Base-by-base conservation (phyloP, 2,797 vertebrate genomes). In the Sternotherus odoratus region DNA sequence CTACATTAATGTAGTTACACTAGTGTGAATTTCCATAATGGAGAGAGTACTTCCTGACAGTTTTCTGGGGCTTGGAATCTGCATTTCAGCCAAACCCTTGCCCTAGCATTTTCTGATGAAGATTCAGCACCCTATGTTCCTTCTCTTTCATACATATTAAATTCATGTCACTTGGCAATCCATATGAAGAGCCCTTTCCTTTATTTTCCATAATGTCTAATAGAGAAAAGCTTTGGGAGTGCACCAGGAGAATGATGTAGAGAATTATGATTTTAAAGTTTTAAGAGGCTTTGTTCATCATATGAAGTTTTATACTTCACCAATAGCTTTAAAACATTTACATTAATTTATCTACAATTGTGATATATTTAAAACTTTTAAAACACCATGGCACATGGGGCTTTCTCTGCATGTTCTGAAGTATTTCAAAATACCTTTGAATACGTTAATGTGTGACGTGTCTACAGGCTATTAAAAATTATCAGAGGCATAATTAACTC, bases 291-390 rank as follows among this genome's bases (percentile, higher is more conserved):
- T 97, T 92, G 91, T 95, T 94, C 92, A 96, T 97, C 95, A 93
- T 96, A 96, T 97, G 95, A 97, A 92, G 88, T 94, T 97, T 95
- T 96, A 96, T 87, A 92, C 93, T 96, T 92, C 85, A 86, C 92
- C 87, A 83, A 94, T 21, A 69, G 11, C 63, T 60, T 30, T 39
- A 36, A 69, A 60, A 69, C 2, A 97, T 97, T 96, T 95, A 91
- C 95, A 95, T 97, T 95, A 95, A 97, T 97, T 97, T 96, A 95
- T 93, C 94, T 91, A 57, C 95, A 95, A 97, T 94, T 95, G 92
- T 93, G 88, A 91, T 50, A 69, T 94, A 96, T 92, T 97, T 96
- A 96, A 91, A 83, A 86, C 88, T 28, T 93, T 96, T 95, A 89
- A 97, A 96, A 93, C 90, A 93, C 85, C 91, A 94, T 87, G 24